Evolutionary conservation across 2,888 invertebrate genomes (phyloP), one percentile per base, ranked within the genome.

Genomic region (Amiota minor): DNA sequence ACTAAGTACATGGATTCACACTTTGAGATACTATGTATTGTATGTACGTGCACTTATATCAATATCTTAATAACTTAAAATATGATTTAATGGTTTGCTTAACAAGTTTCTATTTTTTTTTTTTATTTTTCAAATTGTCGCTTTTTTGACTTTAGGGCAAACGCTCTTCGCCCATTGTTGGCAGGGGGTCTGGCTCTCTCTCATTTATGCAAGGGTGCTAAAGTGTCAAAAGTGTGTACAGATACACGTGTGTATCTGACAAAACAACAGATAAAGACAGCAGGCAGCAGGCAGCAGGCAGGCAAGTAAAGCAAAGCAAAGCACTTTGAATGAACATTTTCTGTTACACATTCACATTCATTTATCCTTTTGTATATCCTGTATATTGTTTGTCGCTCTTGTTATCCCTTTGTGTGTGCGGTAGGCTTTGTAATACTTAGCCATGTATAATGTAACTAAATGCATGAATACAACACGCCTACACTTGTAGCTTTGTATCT

Each of bases 61-160:
- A 84, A 85, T 86, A 85, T 84, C 86, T 84, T 85, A 86, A 85
- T 86, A 85, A 84, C 82, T 83, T 84, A 83, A 86, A 85, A 85
- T 85, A 83, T 85, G 80, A 81, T 81, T 85, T 82, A 84, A 85
- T 86, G 81, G 71, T 79, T 83, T 82, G 81, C 79, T 79, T 85
- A 81, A 85, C 80, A 82, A 85, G 81, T 83, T 85, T 85, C 9
- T 59, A 20, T 59, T 20, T 1, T 59, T 18, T 10, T 10, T 8
- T 20, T 59, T 10, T 56, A 35, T 16, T 14, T 16, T 12, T 14
- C 18, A 70, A 35, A 53, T 69, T 69, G 68, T 69, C 68, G 53
- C 53, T 69, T 69, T 46, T 69, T 53, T 35, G 35, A 35, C 20
- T 23, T 61, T 16, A 23, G 61, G 61, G 35, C 35, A 35, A 8